These are phyloP conservation scores for Amblyjoppa proteus DNA, from an alignment of 2,888 invertebrate genomes.

Conservation along the genomic window DNA sequence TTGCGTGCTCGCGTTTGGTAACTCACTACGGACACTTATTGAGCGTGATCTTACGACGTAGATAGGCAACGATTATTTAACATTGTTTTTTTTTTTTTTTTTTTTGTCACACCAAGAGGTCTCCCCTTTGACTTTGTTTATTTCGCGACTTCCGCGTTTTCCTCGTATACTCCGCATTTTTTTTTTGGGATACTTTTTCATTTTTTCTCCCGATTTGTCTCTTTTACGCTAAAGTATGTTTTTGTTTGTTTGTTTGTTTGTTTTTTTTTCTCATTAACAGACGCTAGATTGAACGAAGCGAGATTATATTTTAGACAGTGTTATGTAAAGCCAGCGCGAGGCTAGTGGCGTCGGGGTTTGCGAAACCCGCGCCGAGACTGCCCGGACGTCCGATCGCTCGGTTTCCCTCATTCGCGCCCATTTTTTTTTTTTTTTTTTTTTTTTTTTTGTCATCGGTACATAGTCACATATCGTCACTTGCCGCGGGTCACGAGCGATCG, in stretches of 20 bases:
- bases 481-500: conserved; percentile 40
- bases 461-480: background rate
- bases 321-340: conserved; percentile 24
- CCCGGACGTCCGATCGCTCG: conserved; percentile 40
- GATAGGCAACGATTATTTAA: conserved; percentile 81
- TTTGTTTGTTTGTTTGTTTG: conserved; percentile 22
- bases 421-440: background rate
- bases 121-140: conserved; percentile 37
- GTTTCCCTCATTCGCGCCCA: conserved; percentile 9
- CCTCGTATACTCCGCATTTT: conserved; percentile 3
- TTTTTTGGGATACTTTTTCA: conserved; percentile 26
- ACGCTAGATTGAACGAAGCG: conserved; percentile 79
- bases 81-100: conserved; percentile 49
- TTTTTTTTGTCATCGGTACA: background rate
- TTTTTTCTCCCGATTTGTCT: conserved; percentile 11
- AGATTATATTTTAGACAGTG: conserved; percentile 71
- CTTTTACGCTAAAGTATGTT: conserved; percentile 41
- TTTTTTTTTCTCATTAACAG: conserved; percentile 69
- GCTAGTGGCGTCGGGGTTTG: background rate
- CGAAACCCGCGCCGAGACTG: background rate
- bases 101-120: conserved; percentile 35
- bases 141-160: conserved; percentile 30
- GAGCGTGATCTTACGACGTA: conserved; percentile 82
- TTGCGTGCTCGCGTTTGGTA: conserved; percentile 45
- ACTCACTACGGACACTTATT: conserved; percentile 81